phyloP scores from a whole-genome alignment of 2,113 vertebrate genomes.

The Tricholaema leucomelas region DNA sequence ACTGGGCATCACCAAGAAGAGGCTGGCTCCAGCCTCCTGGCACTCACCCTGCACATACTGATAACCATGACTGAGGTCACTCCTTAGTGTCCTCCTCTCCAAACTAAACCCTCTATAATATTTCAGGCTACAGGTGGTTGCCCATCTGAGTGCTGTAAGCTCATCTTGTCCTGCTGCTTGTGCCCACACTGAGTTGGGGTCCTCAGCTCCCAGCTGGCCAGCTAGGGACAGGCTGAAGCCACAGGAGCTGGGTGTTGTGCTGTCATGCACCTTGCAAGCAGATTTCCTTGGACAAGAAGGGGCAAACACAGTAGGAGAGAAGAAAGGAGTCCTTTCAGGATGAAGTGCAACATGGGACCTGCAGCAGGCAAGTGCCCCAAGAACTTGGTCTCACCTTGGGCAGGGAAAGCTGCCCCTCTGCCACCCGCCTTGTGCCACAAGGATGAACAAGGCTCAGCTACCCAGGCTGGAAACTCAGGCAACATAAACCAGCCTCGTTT shows the following conservation, averaged over 20 bases:
- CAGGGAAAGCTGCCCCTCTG: background rate
- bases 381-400: background rate
- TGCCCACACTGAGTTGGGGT: background rate
- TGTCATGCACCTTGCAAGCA: accelerated
- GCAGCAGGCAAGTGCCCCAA: background rate
- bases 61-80: too few species aligned
- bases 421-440: background rate
- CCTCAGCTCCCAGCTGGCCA: background rate
- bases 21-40: too few species aligned
- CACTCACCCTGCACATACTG: too few species aligned
- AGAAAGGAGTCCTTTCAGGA: background rate
- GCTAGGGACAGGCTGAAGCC: background rate
- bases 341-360: background rate
- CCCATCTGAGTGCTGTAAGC: background rate
- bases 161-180: background rate
- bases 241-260: background rate
- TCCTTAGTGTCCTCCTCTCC: too few species aligned
- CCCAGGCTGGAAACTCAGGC: background rate
- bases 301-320: background rate
- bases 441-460: background rate
- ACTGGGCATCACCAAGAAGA: too few species aligned
- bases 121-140: background rate
- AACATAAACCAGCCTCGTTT: slow-evolving; percentile 11
- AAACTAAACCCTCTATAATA: background rate
- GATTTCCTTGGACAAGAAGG: background rate